These are phyloP conservation scores for Plagodis pulveraria DNA, from an alignment of 2,888 invertebrate species.

Conservation along the genomic window DNA sequence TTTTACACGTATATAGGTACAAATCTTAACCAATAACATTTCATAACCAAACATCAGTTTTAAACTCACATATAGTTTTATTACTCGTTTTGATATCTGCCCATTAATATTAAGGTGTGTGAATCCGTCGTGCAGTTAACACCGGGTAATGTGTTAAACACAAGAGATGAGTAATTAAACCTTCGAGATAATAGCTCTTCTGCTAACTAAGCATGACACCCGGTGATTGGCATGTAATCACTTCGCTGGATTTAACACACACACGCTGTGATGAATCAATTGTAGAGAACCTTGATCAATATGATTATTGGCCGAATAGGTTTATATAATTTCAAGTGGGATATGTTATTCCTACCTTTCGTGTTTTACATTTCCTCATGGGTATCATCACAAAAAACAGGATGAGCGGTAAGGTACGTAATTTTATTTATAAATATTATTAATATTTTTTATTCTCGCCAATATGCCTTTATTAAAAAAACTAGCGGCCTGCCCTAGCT, in stretches of 20 bases:
- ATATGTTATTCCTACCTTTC: constrained; percentile 25
- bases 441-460: too few relatives aligned
- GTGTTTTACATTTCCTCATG: constrained; percentile 16
- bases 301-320: constrained; percentile 1
- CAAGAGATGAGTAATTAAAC: constrained; percentile 23
- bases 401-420: background rate
- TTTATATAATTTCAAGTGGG: background rate
- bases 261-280: constrained; percentile 8
- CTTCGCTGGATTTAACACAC: constrained; percentile 18
- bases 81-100: too few relatives aligned
- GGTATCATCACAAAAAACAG: constrained; percentile 1
- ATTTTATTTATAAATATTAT: too few relatives aligned
- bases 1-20: too few relatives aligned
- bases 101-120: constrained; percentile 1
- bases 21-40: too few relatives aligned
- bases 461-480: too few relatives aligned
- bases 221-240: constrained; percentile 38
- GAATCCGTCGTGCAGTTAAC: constrained; percentile 6
- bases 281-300: constrained; percentile 10
- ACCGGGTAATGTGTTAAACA: constrained; percentile 19
- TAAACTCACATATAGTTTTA: too few relatives aligned
- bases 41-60: too few relatives aligned
- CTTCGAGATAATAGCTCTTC: constrained; percentile 15
- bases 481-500: too few relatives aligned
- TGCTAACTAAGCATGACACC: constrained; percentile 35